Conservation (phyloP, 2,888 invertebrate species). For the Leuctra nigra region DNA sequence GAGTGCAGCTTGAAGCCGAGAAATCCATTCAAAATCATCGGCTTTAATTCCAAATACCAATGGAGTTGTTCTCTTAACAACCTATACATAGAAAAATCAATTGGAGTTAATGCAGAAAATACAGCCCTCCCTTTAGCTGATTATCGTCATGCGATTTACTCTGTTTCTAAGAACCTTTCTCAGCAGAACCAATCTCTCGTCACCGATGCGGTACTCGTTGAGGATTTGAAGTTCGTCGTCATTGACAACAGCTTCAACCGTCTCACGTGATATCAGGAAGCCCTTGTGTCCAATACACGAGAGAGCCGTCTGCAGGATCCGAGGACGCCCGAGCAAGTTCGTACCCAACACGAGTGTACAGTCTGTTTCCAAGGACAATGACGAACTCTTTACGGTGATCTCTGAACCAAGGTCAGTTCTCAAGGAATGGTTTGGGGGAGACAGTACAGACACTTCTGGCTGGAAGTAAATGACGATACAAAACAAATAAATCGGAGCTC, state of each 20-base stretch:
- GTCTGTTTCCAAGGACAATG: constrained; percentile 47
- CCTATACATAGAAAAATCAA: too few species aligned
- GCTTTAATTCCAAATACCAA: too few species aligned
- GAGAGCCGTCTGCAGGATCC: constrained; percentile 45
- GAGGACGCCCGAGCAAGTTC: constrained; percentile 45
- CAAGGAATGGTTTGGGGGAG: constrained; percentile 35
- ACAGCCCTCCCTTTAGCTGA: too few species aligned
- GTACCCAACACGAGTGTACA: constrained; percentile 47
- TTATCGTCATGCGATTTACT: too few species aligned
- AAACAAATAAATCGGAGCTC: too few species aligned
- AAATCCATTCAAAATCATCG: too few species aligned
- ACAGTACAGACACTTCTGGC: constrained; percentile 53
- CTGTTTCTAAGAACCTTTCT: constrained; percentile 44
- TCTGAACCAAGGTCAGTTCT: constrained; percentile 42
- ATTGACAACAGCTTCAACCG: constrained; percentile 19
- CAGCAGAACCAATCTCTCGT: constrained; percentile 50
- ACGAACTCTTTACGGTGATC: constrained; percentile 55
- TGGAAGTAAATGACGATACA: too few species aligned
- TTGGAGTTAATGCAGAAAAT: too few species aligned
- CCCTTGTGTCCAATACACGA: constrained; percentile 51
- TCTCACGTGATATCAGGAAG: constrained; percentile 55
- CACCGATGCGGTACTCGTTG: constrained; percentile 42
- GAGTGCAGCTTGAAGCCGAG: too few species aligned
- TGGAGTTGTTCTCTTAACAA: too few species aligned
- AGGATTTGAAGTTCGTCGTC: background rate